Percentiles rank a stretch among this genome's conserved stretches.
phyloP scores from a whole-genome alignment of 1,140 invertebrate species.

The Hypothenemus hampei region DNA sequence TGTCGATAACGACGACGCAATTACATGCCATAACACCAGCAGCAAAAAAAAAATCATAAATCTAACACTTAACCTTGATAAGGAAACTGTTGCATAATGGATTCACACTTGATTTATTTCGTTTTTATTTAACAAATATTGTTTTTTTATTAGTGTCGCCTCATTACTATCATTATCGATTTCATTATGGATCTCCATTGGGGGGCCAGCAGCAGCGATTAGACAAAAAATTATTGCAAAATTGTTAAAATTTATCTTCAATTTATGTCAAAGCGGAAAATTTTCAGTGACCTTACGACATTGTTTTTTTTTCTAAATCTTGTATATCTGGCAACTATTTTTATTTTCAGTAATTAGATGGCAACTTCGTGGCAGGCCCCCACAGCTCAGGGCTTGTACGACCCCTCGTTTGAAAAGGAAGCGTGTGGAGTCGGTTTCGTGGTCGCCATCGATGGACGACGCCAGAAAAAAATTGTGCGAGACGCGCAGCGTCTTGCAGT shows the following conservation, averaged over 20 bases:
- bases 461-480: constrained; percentile 89
- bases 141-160: no score
- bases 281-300: no score
- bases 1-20: no score
- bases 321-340: background rate
- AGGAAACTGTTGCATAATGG: no score
- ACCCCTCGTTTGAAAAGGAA: constrained; percentile 89
- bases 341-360: constrained; percentile 37
- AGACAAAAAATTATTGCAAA: background rate
- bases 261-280: background rate
- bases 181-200: no score
- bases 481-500: constrained; percentile 91
- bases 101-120: no score
- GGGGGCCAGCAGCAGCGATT: no score
- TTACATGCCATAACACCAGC: no score
- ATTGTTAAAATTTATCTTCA: background rate
- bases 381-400: constrained; percentile 76
- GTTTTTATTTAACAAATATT: no score
- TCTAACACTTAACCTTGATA: no score
- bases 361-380: constrained; percentile 47
- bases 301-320: background rate
- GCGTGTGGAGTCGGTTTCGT: constrained; percentile 99
- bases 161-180: no score
- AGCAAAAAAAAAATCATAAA: no score
- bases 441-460: constrained; percentile 92